Base-by-base conservation (phyloP, 2,888 invertebrate species). In the Eulithis prunata region DNA sequence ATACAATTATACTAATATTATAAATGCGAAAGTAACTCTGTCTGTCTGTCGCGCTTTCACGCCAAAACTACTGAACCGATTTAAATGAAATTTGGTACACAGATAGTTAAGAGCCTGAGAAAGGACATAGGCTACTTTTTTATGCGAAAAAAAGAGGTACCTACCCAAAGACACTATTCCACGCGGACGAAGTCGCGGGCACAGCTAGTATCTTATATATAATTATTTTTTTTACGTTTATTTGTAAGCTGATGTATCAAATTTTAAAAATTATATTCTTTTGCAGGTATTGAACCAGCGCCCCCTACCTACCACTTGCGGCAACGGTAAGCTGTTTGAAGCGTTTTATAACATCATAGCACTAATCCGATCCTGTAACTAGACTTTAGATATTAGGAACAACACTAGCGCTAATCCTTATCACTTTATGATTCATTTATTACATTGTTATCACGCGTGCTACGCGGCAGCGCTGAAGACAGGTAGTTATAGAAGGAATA, bases 301-400 rank as follows among this genome's bases (percentile, higher is more conserved):
- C 64, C 55, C 57, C 56, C 64, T 47, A 21, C 36, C 53, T 67
- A 84, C 83, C 81, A 75, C 86, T 88, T 83, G 80, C 82, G 80
- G 84, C 87, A 84, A 86, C 81, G 89, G 91, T 90, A 71, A 83
- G 79, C 77, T 36, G 28, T 52, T 58, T 55, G 51, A 38, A 43
- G 56, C 56, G 43, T 47, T 47, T 8, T 6, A 47, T 13, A 14
- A 14, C 8, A 41, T 41, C 8, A 8, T 41, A 10, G 8, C 8
- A 41, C 3, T 41, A 41, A 41, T 41, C 41, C 10, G 4, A 11
- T 11, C 7, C 8, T 11, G 8, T 41, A 2, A 32, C 11, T 62
- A 62, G 46, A 46, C 41, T 14, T 21, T 59, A 59, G 52, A 58
- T 45, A 55, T 55, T 13, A 21, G 1, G 10, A 43, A 36, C 11